Base-by-base conservation (phyloP, 2,888 invertebrate genomes). In the Amiota mariae region DNA sequence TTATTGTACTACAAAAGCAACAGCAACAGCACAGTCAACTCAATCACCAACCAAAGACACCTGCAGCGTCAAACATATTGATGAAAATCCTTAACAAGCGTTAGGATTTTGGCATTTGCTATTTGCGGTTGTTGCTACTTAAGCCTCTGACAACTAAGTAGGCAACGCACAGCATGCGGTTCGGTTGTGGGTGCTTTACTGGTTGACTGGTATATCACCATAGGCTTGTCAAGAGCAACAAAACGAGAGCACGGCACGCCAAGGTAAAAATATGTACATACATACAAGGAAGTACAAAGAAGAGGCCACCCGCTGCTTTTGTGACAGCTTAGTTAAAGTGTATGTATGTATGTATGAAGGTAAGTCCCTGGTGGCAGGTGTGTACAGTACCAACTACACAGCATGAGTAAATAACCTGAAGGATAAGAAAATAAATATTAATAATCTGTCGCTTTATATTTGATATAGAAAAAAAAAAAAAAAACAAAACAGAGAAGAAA, bases 361-460 rank as follows among this genome's bases (percentile, higher is more conserved):
- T n/a, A n/a, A n/a, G n/a, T n/a, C n/a, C 76, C 75, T 75, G 49
- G 70, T 57, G 75, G 47, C 20, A 70, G 51, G 59, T 48, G 49
- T 18, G 20, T 51, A 46, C 64, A 48, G 47, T 54, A 64, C 36
- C 54, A 59, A 68, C 70, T 47, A 13, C 36, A 46, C 12, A 63
- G 63, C 63, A 46, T 46, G n/a, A 13, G 48, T 48, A 47, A 66
- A 47, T 49, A 66, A 66, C 18, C 66, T 48, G 11, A 47, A 48
- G 66, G 66, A 66, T 66, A 48, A 48, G 66, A 66, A 66, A 66
- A 48, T 76, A 82, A 82, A 85, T 85, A 83, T 80, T 77, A 81
- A 82, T 82, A 82, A 84, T 78, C 74, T 72, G 73, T 15, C n/a
- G 66, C 20, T 11, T 18, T 18, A 24, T 11, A 20, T 59, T 59